Evolutionary conservation across 1,140 invertebrate genomes (phyloP), one percentile per base, ranked within the genome.

Genomic region (Nephila pilipes): DNA sequence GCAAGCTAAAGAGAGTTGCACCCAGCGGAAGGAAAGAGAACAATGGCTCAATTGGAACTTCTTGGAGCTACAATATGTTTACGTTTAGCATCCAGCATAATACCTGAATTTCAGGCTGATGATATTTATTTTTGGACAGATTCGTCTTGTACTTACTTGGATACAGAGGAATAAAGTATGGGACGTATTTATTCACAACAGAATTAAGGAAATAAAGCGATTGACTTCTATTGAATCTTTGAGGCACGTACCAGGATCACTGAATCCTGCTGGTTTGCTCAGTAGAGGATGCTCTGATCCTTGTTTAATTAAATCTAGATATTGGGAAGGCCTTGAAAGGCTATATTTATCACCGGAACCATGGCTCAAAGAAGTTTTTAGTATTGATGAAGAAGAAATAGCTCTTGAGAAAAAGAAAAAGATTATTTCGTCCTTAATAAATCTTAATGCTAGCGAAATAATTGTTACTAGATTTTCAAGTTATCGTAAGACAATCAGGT

Each of bases 171-270:
- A 69, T 63, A 63, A 93, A 57, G 22, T 29, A n/a, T 83, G 87
- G 87, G 87, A 75, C 46, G 69, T 89, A 16, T 93, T 93, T 36
- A 85, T 93, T 22, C n/a, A n/a, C n/a, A n/a, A n/a, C n/a, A n/a
- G n/a, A n/a, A n/a, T n/a, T n/a, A n/a, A n/a, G n/a, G n/a, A n/a
- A n/a, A n/a, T n/a, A n/a, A n/a, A n/a, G n/a, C n/a, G n/a, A n/a
- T n/a, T n/a, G n/a, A n/a, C n/a, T n/a, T n/a, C n/a, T n/a, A n/a
- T n/a, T n/a, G n/a, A n/a, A n/a, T n/a, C n/a, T n/a, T n/a, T n/a
- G n/a, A n/a, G n/a, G n/a, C n/a, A n/a, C n/a, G n/a, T n/a, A n/a
- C n/a, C n/a, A n/a, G n/a, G n/a, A n/a, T n/a, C n/a, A n/a, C n/a
- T n/a, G n/a, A n/a, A n/a, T n/a, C n/a, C n/a, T n/a, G n/a, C n/a